phyloP scores from a whole-genome alignment of 23 tunicate genomes.

The Ciona savignyi region DNA sequence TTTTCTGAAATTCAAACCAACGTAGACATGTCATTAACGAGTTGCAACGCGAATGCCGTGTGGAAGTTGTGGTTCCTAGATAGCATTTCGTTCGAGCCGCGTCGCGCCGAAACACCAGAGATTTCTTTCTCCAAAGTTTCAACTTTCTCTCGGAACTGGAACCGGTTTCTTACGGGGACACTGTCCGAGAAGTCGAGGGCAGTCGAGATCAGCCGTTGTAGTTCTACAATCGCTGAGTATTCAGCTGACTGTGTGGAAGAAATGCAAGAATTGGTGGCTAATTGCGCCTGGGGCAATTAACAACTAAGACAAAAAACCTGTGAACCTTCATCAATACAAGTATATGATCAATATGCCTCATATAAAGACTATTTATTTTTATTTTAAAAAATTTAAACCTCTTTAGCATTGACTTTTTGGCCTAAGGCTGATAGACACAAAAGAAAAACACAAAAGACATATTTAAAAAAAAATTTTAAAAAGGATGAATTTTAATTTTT shows the following conservation, averaged over 20 bases:
- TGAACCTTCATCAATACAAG: no score
- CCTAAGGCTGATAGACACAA: no score
- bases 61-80: slow-evolving; percentile 15
- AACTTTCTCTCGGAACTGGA: slow-evolving; percentile 54
- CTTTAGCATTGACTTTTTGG: no score
- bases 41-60: slow-evolving; percentile 36
- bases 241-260: slow-evolving; percentile 15
- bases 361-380: no score
- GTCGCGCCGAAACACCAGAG: neutral
- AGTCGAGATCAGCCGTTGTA: slow-evolving; percentile 23
- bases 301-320: no score
- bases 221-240: slow-evolving; percentile 20
- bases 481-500: no score
- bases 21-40: slow-evolving; percentile 33
- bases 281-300: no score
- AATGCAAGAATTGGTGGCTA: neutral
- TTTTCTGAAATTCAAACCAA: neutral
- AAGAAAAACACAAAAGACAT: no score
- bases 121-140: slow-evolving; percentile 47
- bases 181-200: slow-evolving; percentile 18
- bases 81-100: neutral
- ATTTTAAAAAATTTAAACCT: no score
- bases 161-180: slow-evolving; percentile 31
- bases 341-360: no score
- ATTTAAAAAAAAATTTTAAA: no score